Conservation (phyloP, 1,140 invertebrate species). For the Rhagoletis zephyria region DNA sequence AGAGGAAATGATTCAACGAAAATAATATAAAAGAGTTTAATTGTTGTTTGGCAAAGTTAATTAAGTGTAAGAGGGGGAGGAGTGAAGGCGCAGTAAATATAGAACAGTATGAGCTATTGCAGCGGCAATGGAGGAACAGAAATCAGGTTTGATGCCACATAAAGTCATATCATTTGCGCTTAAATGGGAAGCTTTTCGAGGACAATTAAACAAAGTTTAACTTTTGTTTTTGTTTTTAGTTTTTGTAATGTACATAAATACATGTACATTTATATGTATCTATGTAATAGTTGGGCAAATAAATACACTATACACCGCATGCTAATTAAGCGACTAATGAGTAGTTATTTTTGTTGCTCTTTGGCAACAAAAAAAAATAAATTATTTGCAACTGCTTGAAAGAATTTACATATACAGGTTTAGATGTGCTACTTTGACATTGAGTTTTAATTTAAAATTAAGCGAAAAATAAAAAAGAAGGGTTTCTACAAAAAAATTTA, state of each 20-base stretch:
- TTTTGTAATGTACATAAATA: background rate
- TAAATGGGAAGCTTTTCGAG: background rate
- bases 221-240: background rate
- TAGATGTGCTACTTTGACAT: too few species aligned
- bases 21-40: constrained; percentile 30
- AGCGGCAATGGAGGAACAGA: too few species aligned
- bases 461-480: too few species aligned
- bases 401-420: background rate
- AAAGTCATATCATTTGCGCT: background rate
- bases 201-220: background rate
- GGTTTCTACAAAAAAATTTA: too few species aligned
- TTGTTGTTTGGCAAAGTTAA: constrained; percentile 39
- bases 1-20: background rate
- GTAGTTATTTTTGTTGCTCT: background rate
- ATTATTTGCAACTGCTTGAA: background rate
- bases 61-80: background rate
- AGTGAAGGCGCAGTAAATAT: background rate
- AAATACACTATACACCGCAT: background rate
- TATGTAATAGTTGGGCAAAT: background rate
- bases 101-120: background rate
- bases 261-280: too few species aligned
- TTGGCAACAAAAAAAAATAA: too few species aligned
- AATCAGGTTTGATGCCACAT: background rate
- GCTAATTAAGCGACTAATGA: constrained; percentile 38
- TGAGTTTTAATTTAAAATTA: too few species aligned